Evolutionary conservation across 2,113 vertebrate species (phyloP).

Genomic region (Clarias batrachus): DNA sequence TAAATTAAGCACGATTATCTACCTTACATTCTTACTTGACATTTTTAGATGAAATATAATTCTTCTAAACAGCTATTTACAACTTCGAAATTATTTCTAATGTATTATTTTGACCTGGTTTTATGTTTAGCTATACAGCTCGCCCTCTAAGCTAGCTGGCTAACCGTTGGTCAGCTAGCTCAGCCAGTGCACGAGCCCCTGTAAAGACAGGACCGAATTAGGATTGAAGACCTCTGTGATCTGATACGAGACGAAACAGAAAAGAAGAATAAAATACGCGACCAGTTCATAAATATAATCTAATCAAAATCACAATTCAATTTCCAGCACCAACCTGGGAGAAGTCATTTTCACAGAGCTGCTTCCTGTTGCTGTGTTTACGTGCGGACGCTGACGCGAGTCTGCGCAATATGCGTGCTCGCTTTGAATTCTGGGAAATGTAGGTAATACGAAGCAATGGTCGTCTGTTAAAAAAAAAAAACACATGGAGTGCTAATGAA

Average conservation of each 20-base stretch:
- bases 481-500: not conserved
- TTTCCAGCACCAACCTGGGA: slow-evolving; percentile 23
- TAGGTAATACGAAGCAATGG: not conserved
- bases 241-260: not conserved
- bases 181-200: not conserved
- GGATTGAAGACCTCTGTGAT: not conserved
- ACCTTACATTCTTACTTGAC: not conserved
- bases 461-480: not conserved
- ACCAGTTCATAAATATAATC: not conserved
- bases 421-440: slow-evolving; percentile 33
- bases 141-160: not conserved
- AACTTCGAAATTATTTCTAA: not conserved
- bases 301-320: not conserved
- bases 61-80: not conserved
- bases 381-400: not conserved
- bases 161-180: slow-evolving; percentile 6
- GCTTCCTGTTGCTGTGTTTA: slow-evolving; percentile 39
- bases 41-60: not conserved
- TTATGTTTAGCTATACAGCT: not conserved
- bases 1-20: not conserved
- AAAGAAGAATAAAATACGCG: not conserved
- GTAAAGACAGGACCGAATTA: not conserved
- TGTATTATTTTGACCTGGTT: not conserved
- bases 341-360: not conserved
- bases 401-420: not conserved